These are phyloP conservation scores for Hydrozoanthus gracilis DNA, from an alignment of 92 coral and sea anemone species.

Conservation along the genomic window DNA sequence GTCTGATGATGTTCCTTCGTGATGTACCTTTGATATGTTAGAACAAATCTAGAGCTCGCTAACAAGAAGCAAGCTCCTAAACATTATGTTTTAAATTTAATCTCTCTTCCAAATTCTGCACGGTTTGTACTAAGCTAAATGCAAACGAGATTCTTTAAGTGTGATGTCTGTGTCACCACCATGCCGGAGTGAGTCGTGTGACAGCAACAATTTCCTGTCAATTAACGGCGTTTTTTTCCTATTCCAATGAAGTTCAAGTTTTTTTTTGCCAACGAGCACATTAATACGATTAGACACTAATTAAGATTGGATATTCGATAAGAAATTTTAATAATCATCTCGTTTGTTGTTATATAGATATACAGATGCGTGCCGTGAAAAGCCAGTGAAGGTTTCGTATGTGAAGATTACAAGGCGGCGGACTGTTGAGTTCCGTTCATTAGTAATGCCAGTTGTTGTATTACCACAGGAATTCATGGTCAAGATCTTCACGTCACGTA, in stretches of 20 bases:
- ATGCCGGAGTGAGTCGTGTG: neutral
- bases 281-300: slow-evolving; percentile 22
- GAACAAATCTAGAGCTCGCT: too few species aligned
- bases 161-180: slow-evolving; percentile 9
- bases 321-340: neutral
- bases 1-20: too few species aligned
- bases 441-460: neutral
- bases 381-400: neutral
- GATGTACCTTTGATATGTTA: too few species aligned
- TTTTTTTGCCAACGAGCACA: neutral
- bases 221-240: neutral
- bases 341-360: neutral
- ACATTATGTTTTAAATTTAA: too few species aligned
- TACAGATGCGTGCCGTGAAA: neutral
- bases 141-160: slow-evolving; percentile 9
- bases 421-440: neutral
- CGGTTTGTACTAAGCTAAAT: neutral
- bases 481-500: neutral
- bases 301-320: slow-evolving; percentile 20
- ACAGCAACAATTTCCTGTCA: neutral
- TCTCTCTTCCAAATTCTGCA: too few species aligned
- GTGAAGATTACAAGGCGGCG: neutral
- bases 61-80: too few species aligned
- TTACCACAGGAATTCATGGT: slow-evolving; percentile 22
- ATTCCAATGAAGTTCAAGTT: neutral